Conservation (phyloP, 2,113 vertebrate genomes). For the Raphicerus campestris region DNA sequence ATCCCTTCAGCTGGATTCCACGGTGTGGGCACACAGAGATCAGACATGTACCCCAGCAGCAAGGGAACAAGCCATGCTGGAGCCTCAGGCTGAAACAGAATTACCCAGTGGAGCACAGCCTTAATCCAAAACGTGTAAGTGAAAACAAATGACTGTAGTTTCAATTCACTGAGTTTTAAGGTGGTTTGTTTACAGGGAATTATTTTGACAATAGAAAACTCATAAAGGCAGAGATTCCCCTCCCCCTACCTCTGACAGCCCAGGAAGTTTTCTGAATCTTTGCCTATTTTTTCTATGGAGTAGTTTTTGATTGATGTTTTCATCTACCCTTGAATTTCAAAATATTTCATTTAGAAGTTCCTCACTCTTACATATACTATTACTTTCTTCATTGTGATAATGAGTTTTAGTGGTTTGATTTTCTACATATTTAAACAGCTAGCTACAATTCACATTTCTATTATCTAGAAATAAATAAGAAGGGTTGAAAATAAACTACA, state of each 20-base stretch:
- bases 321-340: background rate
- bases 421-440: conserved; percentile 30
- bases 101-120: background rate
- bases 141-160: background rate
- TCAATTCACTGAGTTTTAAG: background rate
- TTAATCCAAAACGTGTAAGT: background rate
- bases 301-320: background rate
- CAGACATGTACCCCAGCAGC: background rate
- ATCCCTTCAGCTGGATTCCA: background rate
- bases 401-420: conserved; percentile 28
- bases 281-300: background rate
- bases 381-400: background rate
- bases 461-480: conserved; percentile 39
- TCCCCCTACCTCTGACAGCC: no score
- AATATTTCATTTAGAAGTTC: conserved; percentile 7
- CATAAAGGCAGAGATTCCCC: background rate
- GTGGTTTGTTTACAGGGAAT: background rate
- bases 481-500: conserved; percentile 8
- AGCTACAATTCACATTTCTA: conserved; percentile 24
- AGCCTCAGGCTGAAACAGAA: background rate
- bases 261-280: background rate
- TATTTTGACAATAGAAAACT: conserved; percentile 2
- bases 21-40: background rate
- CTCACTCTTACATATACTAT: background rate
- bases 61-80: background rate